Conservation (phyloP, 2,797 vertebrate genomes). For the Sebastes alutus region DNA sequence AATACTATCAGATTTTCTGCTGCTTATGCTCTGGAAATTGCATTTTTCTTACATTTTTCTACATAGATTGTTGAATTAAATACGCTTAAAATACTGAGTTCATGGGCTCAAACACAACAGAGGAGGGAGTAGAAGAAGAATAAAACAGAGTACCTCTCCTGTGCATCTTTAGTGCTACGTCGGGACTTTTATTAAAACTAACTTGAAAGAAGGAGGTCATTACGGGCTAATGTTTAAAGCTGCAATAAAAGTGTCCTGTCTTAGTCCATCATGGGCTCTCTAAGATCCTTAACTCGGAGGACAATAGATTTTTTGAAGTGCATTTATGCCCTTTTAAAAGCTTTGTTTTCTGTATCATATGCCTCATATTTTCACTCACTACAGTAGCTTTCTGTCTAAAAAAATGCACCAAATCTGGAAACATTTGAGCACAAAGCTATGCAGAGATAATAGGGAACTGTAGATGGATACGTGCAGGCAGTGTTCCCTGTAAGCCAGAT, state of each 20-base stretch:
- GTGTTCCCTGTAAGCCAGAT: not conserved
- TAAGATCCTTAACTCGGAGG: not conserved
- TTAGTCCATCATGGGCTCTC: not conserved
- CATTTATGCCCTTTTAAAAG: not conserved
- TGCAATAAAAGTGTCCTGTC: conserved; percentile 4
- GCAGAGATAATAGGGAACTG: not conserved
- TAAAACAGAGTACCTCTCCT: not conserved
- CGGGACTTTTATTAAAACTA: conserved; percentile 7
- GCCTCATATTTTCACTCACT: not conserved
- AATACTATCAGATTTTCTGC: not conserved
- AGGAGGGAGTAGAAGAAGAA: not conserved
- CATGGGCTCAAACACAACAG: not conserved
- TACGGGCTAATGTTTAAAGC: conserved; percentile 1
- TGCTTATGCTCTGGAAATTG: not conserved
- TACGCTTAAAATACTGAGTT: not conserved
- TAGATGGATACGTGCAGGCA: not conserved
- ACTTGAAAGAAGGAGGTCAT: conserved; percentile 19
- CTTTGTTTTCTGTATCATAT: not conserved
- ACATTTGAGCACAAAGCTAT: not conserved
- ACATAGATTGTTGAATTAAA: not conserved
- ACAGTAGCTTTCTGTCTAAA: not conserved
- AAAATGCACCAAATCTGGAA: not conserved
- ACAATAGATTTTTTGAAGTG: not conserved
- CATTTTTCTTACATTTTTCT: not conserved
- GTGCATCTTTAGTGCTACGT: not conserved